Base-by-base conservation (phyloP, 2,113 vertebrate species). In the Zingel zingel region DNA sequence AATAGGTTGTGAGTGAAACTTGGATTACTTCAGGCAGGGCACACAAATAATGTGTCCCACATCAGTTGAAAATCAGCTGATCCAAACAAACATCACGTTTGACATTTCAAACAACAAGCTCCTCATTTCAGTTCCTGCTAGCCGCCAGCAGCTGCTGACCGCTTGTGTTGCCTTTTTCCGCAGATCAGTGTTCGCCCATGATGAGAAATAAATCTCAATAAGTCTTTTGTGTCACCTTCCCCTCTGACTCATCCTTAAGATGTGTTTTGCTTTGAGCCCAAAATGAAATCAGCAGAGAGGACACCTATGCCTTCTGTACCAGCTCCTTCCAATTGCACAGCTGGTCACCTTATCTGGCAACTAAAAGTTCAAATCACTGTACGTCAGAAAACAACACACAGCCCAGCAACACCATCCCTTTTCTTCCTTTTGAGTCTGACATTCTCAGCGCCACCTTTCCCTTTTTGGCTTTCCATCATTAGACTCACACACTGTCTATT, bases 281-380 rank as follows among this genome's bases (percentile, higher is more conserved):
- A 89, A 83, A 82, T 81, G 61, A 51, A 81, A 62, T 48, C 72
- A 27, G 58, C 67, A 45, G 73, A 25, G 62, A 71, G 7, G 70
- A 68, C 2, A 64, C 63, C 64, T 89, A 78, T 71, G 53, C 71
- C 61, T 74, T 75, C 39, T 58, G 18, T 47, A 62, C n/a, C 47
- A 11, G 4, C 59, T 71, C 39, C 36, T 54, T 73, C 39, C 54
- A 47, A 10, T 18, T n/a, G 30, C 54, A 78, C 18, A 75, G 64
- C 66, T 69, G 54, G 59, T 63, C 59, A 85, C 57, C 67, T 77
- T 19, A 45, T 74, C 47, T 64, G 36, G 16, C 47, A 81, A 68
- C 68, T 68, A 45, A 69, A 78, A 59, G 66, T 61, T 64, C 10
- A 53, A 48, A 61, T 68, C 39, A 43, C 39, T 43, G 10, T 11